A percentile compares a stretch with the other conserved stretches of the same genome.
Conservation (phyloP, 1,140 invertebrate genomes). For the Hypsibius dujardini region DNA sequence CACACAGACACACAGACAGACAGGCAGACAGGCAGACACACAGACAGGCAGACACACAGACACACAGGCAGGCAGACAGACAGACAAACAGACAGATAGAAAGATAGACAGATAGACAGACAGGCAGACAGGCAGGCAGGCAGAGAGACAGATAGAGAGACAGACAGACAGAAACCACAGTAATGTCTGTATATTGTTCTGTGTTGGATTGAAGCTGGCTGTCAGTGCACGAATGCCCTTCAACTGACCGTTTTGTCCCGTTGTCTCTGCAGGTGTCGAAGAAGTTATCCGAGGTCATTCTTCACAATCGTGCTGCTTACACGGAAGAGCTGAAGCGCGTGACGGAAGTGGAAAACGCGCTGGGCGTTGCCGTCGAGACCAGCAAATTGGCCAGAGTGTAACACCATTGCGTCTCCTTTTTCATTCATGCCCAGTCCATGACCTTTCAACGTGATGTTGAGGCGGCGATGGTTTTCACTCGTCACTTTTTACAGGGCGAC, state of each 20-base stretch:
- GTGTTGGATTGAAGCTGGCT: no score
- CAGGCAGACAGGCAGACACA: no score
- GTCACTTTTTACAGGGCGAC: background rate
- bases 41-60: no score
- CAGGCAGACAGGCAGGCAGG: no score
- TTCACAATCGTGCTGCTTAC: constrained; percentile 67
- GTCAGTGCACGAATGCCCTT: background rate
- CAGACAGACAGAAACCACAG: no score
- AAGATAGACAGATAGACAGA: no score
- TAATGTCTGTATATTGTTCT: no score
- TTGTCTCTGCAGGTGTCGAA: constrained; percentile 44
- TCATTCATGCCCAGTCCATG: background rate
- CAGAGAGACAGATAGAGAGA: no score
- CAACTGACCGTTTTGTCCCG: background rate
- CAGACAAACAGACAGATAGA: no score
- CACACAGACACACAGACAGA: no score
- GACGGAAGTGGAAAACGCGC: constrained; percentile 50
- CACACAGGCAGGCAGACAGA: no score
- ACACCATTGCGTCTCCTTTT: background rate
- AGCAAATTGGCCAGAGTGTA: constrained; percentile 31
- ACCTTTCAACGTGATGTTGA: background rate
- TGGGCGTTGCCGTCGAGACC: constrained; percentile 37
- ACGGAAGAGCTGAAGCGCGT: constrained; percentile 64
- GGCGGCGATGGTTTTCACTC: no score
- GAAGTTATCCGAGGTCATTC: constrained; percentile 69